Conservation (phyloP, 2,888 invertebrate genomes). For the Zonitis immaculata region DNA sequence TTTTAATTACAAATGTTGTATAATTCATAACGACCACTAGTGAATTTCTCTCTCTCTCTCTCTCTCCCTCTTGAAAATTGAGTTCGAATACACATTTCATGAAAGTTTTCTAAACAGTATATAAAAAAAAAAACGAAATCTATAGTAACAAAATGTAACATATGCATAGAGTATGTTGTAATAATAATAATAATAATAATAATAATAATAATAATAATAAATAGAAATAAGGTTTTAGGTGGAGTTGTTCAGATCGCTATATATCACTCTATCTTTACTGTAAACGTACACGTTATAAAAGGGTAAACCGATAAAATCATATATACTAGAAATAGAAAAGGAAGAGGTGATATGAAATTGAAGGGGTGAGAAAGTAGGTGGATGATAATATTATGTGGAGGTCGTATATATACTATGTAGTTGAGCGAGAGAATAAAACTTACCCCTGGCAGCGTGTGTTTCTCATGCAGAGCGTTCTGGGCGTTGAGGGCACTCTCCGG, state of each 20-base stretch:
- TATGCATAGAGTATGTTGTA: background rate
- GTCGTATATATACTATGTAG: background rate
- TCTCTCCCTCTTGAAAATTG: background rate
- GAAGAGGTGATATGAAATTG: background rate
- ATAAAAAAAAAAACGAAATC: background rate
- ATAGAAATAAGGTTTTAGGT: background rate
- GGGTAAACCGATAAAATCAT: background rate
- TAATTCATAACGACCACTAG: background rate
- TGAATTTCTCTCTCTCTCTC: too few relatives aligned
- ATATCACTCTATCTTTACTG: background rate
- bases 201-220: too few relatives aligned
- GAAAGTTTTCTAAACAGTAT: background rate
- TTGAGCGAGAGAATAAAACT: slow-evolving; percentile 51
- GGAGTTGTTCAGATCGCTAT: background rate
- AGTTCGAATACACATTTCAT: background rate
- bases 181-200: too few relatives aligned
- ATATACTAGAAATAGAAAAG: background rate
- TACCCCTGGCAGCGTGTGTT: slow-evolving; percentile 97
- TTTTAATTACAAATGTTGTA: background rate
- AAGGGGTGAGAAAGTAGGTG: slow-evolving; percentile 1
- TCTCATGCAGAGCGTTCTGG: slow-evolving; percentile 93
- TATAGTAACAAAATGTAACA: background rate
- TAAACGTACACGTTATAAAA: background rate
- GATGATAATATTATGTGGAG: slow-evolving; percentile 8
- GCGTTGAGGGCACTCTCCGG: slow-evolving; percentile 93